phyloP scores from a whole-genome alignment of 2,797 vertebrate genomes.

The Pseudocheirus occidentalis region DNA sequence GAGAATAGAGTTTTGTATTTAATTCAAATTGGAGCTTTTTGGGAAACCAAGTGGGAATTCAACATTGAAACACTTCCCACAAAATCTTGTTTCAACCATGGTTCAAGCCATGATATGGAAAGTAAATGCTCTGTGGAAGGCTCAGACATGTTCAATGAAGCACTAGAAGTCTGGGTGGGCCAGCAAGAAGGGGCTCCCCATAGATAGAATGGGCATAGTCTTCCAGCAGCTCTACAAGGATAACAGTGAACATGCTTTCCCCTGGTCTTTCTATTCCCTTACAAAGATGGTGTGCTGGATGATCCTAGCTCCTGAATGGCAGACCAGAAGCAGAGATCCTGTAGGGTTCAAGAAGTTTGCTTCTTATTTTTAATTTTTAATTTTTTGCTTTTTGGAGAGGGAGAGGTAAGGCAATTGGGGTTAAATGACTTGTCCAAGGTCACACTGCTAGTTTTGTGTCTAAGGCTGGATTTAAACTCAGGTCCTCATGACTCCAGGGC shows the following conservation, averaged over 20 bases:
- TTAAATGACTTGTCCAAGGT: too few species aligned
- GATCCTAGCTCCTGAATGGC: neutral
- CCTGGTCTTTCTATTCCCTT: neutral
- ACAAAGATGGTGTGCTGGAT: neutral
- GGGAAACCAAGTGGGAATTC: constrained; percentile 20
- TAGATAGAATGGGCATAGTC: neutral
- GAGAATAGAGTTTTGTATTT: neutral
- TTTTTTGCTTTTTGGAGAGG: too few species aligned
- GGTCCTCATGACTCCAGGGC: too few species aligned
- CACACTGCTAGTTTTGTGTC: too few species aligned
- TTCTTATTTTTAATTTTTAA: too few species aligned
- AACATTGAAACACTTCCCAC: constrained; percentile 13
- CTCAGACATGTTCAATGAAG: neutral
- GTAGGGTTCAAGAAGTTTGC: neutral
- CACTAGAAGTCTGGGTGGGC: neutral
- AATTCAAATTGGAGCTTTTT: constrained; percentile 22
- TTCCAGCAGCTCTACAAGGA: neutral
- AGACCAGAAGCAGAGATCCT: neutral
- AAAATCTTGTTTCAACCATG: neutral
- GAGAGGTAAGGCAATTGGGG: too few species aligned
- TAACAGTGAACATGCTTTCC: neutral
- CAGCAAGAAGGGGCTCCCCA: neutral
- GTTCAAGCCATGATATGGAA: neutral
- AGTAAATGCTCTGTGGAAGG: neutral
- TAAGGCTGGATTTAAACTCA: too few species aligned